Percentiles rank a stretch among this genome's conserved stretches.
These are phyloP conservation scores for Xestoiulus laeticollis DNA, from an alignment of 2,888 invertebrate species.

Conservation along the genomic window DNA sequence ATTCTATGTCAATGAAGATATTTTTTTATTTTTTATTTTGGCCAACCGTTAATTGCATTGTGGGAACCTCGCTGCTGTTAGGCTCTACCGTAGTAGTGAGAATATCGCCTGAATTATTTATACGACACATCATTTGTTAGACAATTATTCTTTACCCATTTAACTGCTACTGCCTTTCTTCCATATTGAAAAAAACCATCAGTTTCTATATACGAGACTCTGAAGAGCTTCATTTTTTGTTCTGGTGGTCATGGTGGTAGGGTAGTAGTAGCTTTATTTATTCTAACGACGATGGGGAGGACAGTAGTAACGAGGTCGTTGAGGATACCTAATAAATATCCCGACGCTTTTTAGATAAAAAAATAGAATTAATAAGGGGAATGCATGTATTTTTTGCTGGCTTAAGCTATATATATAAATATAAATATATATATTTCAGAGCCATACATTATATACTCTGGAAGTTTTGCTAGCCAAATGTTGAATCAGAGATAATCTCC, in stretches of 20 bases:
- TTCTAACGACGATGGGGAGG: conserved; percentile 45
- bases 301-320: conserved; percentile 34
- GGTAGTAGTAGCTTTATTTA: conserved; percentile 49
- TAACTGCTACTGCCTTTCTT: conserved; percentile 52
- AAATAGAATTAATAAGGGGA: conserved; percentile 44
- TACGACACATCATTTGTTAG: conserved; percentile 52
- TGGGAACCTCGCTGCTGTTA: conserved; percentile 45
- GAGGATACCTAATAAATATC: conserved; percentile 51
- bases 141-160: conserved; percentile 44
- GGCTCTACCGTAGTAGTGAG: conserved; percentile 42
- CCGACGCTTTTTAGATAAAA: conserved; percentile 50
- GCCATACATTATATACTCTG: conserved; percentile 45
- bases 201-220: conserved; percentile 47
- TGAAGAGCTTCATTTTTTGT: conserved; percentile 45
- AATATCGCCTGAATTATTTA: conserved; percentile 49
- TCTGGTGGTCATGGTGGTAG: conserved; percentile 50
- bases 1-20: conserved; percentile 51
- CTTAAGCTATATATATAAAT: conserved; percentile 43
- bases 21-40: conserved; percentile 51
- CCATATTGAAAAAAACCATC: conserved; percentile 50
- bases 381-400: conserved; percentile 52
- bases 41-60: conserved; percentile 49
- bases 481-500: conserved; percentile 41
- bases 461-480: conserved; percentile 35
- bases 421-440: conserved; percentile 42